Conservation (phyloP, 2,797 vertebrate genomes). For the Pangasius sanitwongsei region DNA sequence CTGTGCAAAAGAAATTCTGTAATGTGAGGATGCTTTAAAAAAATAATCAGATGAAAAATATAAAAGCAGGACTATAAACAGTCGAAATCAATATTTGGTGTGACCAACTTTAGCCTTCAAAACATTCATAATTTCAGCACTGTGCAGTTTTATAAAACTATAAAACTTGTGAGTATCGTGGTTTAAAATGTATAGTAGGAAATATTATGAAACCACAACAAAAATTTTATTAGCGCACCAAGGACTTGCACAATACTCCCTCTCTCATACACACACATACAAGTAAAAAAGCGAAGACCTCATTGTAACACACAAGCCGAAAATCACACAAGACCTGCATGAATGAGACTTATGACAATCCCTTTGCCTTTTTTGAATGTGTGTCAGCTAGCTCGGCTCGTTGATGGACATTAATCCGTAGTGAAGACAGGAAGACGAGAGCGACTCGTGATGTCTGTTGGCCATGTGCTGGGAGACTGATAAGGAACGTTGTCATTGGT, state of each 20-base stretch:
- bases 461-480: slow-evolving; percentile 49
- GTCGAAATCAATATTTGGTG: too few relatives aligned
- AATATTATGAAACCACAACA: not conserved
- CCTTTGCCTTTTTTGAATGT: slow-evolving; percentile 30
- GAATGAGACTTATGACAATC: slow-evolving; percentile 11
- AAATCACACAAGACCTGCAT: not conserved
- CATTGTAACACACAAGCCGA: not conserved
- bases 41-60: not conserved
- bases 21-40: not conserved
- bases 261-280: not conserved
- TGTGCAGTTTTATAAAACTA: not conserved
- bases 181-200: not conserved
- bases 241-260: not conserved
- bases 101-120: not conserved
- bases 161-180: not conserved
- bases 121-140: not conserved
- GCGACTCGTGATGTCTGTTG: slow-evolving; percentile 11
- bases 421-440: slow-evolving; percentile 9
- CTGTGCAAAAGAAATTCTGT: not conserved
- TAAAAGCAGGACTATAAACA: too few relatives aligned
- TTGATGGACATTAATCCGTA: slow-evolving; percentile 38
- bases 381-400: slow-evolving; percentile 11
- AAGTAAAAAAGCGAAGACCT: not conserved
- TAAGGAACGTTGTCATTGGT: slow-evolving; percentile 45
- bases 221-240: not conserved